Percentiles rank a stretch among this genome's conserved stretches.
Evolutionary conservation across 2,797 vertebrate genomes (phyloP).

Genomic region (Phalanger gymnotis): DNA sequence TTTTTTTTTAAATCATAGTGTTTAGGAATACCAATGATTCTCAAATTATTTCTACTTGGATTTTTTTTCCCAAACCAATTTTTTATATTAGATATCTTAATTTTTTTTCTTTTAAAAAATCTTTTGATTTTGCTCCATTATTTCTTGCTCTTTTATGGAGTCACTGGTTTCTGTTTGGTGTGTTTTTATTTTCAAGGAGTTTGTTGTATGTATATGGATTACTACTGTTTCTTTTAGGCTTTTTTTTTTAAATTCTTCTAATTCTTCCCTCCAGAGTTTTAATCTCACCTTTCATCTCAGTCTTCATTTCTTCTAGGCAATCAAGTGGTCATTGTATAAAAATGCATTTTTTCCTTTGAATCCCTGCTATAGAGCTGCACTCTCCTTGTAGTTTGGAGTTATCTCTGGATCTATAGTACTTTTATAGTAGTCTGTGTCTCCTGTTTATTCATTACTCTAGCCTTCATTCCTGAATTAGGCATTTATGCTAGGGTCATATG

Average conservation of each 20-base stretch:
- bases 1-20: too few species aligned
- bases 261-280: background rate
- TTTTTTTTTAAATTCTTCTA: background rate
- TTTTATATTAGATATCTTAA: background rate
- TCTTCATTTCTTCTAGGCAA: background rate
- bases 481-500: background rate
- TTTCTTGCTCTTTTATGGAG: background rate
- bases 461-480: background rate
- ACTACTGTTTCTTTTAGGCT: background rate
- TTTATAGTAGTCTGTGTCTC: background rate
- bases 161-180: background rate
- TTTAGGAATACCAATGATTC: too few species aligned
- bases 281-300: background rate
- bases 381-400: background rate
- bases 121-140: background rate
- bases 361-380: too few species aligned
- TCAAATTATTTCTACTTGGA: too few species aligned
- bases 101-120: background rate
- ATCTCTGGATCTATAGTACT: background rate
- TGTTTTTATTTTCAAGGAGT: background rate
- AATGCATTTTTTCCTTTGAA: background rate
- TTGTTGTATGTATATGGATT: background rate
- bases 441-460: background rate
- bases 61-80: background rate
- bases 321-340: background rate